These are phyloP conservation scores for Caenorhabditis virilis DNA, from an alignment of 2,888 invertebrate genomes.

Conservation along the genomic window DNA sequence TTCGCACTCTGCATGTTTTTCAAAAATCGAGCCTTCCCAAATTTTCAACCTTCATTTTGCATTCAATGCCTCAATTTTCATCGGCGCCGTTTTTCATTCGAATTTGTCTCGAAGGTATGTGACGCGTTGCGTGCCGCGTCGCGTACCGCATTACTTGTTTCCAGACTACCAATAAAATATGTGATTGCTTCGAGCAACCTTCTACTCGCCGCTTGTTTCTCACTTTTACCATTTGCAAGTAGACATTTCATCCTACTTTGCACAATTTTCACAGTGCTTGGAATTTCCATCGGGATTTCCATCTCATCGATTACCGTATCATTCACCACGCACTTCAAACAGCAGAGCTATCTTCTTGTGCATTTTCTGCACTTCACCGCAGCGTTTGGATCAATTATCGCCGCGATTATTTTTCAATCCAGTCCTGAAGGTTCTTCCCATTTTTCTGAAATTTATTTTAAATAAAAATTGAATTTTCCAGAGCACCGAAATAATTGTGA, in stretches of 20 bases:
- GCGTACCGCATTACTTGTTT: not conserved
- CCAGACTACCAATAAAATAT: slow-evolving; percentile 15
- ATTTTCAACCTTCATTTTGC: slow-evolving; percentile 43
- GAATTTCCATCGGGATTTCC: slow-evolving; percentile 18
- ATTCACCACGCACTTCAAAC: slow-evolving; percentile 17
- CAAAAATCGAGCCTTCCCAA: slow-evolving; percentile 21
- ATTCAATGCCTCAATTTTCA: slow-evolving; percentile 39
- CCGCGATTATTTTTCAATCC: slow-evolving; percentile 27
- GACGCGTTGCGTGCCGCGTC: not conserved
- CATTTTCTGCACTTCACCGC: slow-evolving; percentile 25
- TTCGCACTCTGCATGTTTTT: slow-evolving; percentile 36
- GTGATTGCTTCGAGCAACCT: slow-evolving; percentile 10
- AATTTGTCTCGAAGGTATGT: slow-evolving; percentile 21
- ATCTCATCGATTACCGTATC: slow-evolving; percentile 19
- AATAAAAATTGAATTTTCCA: no score
- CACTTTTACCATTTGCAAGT: slow-evolving; percentile 9
- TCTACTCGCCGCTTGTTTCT: slow-evolving; percentile 7
- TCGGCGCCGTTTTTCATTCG: slow-evolving; percentile 36
- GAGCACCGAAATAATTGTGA: slow-evolving; percentile 25
- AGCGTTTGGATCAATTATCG: slow-evolving; percentile 22
- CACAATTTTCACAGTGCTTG: slow-evolving; percentile 24
- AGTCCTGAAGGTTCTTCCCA: slow-evolving; percentile 9
- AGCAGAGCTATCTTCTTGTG: slow-evolving; percentile 15
- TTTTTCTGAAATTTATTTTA: no score
- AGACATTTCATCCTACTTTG: slow-evolving; percentile 11